phyloP scores from a whole-genome alignment of 1,140 invertebrate species.

The Procambarus virginalis region DNA sequence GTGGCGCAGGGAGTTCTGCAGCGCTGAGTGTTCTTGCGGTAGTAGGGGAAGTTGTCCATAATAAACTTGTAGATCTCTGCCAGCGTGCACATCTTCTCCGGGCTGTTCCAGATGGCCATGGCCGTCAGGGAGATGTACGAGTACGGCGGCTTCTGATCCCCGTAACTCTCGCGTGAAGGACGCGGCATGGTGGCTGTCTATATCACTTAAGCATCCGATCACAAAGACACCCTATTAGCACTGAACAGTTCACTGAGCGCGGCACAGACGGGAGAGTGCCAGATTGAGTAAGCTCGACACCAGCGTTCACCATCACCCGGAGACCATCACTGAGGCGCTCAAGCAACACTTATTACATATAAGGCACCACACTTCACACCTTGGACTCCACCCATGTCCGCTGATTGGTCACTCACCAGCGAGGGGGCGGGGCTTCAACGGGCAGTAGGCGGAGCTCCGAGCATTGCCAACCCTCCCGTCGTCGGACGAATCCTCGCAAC shows the following conservation, averaged over 20 bases:
- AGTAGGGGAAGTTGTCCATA: constrained; percentile 93
- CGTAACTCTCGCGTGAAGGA: constrained; percentile 93
- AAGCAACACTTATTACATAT: constrained; percentile 32
- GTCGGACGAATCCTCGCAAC: not conserved
- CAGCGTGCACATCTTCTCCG: constrained; percentile 95
- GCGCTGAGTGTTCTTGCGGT: constrained; percentile 89
- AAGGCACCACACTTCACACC: constrained; percentile 42
- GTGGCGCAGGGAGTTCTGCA: constrained; percentile 90
- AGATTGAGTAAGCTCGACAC: constrained; percentile 1
- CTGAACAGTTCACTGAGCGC: constrained; percentile 9
- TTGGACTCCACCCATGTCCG: not conserved
- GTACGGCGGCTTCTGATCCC: constrained; percentile 96
- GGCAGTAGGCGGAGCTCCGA: constrained; percentile 7
- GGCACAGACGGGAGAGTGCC: not conserved
- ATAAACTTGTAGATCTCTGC: constrained; percentile 95
- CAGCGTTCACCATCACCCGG: constrained; percentile 38
- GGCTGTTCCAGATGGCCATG: constrained; percentile 96
- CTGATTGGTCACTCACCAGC: not conserved
- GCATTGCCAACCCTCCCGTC: not conserved
- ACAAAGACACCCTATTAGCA: constrained; percentile 10
- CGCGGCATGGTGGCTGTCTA: constrained; percentile 82
- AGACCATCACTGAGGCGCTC: constrained; percentile 29
- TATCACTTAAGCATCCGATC: constrained; percentile 29
- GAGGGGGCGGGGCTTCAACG: not conserved
- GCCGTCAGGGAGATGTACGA: constrained; percentile 97